A percentile compares a stretch with the other conserved stretches of the same genome.
Conservation (phyloP, 2,797 vertebrate species). For the Loris lydekkerianus region DNA sequence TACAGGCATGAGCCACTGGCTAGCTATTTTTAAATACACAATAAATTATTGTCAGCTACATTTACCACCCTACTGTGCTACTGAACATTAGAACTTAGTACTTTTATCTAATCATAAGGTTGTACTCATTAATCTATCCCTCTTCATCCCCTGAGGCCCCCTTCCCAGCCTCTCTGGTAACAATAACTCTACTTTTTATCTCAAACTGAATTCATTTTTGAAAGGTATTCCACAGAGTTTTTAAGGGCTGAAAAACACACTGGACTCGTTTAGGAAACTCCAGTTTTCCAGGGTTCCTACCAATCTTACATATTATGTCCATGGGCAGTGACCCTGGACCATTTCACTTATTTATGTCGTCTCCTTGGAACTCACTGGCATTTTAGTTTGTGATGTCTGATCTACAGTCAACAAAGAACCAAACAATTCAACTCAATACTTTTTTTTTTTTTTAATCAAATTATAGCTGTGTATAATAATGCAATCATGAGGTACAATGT, state of each 20-base stretch:
- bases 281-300: background rate
- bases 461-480: no score
- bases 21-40: background rate
- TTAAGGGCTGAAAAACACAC: background rate
- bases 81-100: background rate
- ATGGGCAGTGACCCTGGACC: background rate
- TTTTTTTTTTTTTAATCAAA: background rate
- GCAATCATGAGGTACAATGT: no score
- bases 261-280: background rate
- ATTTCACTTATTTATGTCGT: slow-evolving; percentile 13
- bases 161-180: background rate
- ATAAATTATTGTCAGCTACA: background rate
- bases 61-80: background rate
- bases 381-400: background rate
- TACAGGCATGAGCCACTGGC: background rate
- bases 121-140: background rate
- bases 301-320: background rate
- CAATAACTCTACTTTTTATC: background rate
- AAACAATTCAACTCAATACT: background rate
- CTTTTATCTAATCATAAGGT: background rate
- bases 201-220: background rate
- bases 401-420: background rate
- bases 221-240: background rate
- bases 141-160: background rate
- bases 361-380: background rate